Evolutionary conservation across 2,797 vertebrate genomes (phyloP).

Genomic region (Babyrousa celebensis): DNA sequence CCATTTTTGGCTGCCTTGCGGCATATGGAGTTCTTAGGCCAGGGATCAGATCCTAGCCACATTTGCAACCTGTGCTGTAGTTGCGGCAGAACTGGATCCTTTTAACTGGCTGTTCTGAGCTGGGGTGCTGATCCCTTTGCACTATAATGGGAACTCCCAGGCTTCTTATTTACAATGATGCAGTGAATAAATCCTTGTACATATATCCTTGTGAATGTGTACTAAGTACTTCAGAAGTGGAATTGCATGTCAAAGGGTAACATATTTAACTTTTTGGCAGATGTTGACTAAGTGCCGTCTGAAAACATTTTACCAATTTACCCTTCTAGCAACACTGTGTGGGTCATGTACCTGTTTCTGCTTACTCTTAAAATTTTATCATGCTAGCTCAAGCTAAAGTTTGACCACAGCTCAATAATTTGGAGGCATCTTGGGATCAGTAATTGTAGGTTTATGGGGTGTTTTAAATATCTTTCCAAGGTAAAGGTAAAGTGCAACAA

Average conservation of each 20-base stretch:
- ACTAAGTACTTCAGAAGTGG: slow-evolving; percentile 33
- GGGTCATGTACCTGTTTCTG: slow-evolving; percentile 6
- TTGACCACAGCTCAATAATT: slow-evolving; percentile 66
- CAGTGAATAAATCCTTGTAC: slow-evolving; percentile 18
- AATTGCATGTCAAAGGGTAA: neutral
- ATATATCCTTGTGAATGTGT: neutral
- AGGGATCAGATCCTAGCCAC: too few relatives aligned
- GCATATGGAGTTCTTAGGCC: too few relatives aligned
- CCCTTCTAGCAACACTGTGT: neutral
- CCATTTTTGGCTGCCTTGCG: too few relatives aligned
- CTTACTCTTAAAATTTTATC: slow-evolving; percentile 54
- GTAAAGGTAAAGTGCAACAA: slow-evolving; percentile 46
- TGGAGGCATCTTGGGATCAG: slow-evolving; percentile 55
- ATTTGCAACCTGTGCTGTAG: too few relatives aligned
- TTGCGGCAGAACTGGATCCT: too few relatives aligned
- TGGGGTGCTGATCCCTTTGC: too few relatives aligned
- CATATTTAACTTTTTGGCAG: slow-evolving; percentile 55
- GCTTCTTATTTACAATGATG: neutral
- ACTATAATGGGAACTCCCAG: too few relatives aligned
- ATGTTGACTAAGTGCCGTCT: neutral
- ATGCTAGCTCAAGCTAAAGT: slow-evolving; percentile 11
- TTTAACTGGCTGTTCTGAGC: too few relatives aligned
- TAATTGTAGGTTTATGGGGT: slow-evolving; percentile 70
- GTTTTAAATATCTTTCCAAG: slow-evolving; percentile 55
- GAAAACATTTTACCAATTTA: slow-evolving; percentile 49